A percentile compares a stretch with the other conserved stretches of the same genome.
Conservation (phyloP, 2,113 vertebrate species). For the Halichoeres trimaculatus region DNA sequence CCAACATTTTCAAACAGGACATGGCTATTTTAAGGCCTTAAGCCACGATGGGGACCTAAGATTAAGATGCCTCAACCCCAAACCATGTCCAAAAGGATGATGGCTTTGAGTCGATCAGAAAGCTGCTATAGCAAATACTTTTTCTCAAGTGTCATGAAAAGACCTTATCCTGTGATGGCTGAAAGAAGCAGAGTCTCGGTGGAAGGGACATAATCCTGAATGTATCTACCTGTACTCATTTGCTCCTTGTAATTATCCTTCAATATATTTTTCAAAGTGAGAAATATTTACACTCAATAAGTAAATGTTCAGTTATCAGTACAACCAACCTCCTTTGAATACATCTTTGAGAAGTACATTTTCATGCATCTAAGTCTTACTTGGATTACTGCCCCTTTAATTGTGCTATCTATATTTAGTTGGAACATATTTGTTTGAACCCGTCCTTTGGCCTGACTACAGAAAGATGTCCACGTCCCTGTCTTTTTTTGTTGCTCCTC, state of each 20-base stretch:
- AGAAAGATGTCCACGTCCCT: not conserved
- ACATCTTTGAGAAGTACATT: too few species aligned
- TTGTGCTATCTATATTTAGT: not conserved
- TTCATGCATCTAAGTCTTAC: too few species aligned
- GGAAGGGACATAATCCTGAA: too few species aligned
- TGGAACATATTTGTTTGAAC: not conserved
- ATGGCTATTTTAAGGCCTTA: not conserved
- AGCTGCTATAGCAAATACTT: not conserved
- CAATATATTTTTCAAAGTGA: too few species aligned
- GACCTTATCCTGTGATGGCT: not conserved
- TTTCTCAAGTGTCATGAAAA: not conserved
- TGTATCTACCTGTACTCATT: too few species aligned
- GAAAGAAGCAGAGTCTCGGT: too few species aligned
- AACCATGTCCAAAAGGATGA: slow-evolving; percentile 1
- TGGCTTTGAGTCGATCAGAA: not conserved
- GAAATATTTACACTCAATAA: too few species aligned
- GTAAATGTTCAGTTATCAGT: too few species aligned
- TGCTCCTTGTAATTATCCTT: too few species aligned
- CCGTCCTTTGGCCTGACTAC: not conserved
- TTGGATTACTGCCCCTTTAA: not conserved
- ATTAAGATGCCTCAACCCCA: too few species aligned
- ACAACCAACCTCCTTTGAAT: too few species aligned
- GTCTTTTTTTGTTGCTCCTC: slow-evolving; percentile 10
- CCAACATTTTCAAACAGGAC: not conserved
- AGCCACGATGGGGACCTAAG: too few species aligned